Conservation (phyloP, 2,888 invertebrate species). For the Tetragonula carbonaria region DNA sequence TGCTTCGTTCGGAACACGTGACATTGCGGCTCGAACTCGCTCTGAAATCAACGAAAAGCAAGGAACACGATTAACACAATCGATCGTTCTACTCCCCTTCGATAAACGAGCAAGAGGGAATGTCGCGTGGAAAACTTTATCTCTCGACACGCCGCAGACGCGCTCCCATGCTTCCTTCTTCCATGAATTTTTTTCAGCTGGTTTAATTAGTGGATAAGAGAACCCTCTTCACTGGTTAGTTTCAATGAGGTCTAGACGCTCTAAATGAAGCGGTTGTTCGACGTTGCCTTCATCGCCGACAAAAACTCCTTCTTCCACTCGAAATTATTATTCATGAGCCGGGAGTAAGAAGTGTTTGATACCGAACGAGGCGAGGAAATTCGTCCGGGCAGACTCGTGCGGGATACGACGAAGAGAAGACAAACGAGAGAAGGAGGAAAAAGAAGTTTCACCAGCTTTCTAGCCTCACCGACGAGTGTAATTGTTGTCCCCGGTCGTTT, state of each 20-base stretch:
- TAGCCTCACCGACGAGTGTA: neutral
- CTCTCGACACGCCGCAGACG: neutral
- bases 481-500: constrained; percentile 29
- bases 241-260: constrained; percentile 47
- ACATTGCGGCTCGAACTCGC: constrained; percentile 88
- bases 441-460: neutral
- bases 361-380: neutral
- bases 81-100: constrained; percentile 13
- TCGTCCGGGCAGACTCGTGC: neutral
- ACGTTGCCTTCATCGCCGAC: constrained; percentile 12
- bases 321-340: constrained; percentile 39
- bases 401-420: neutral
- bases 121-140: neutral
- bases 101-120: neutral
- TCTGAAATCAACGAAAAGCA: constrained; percentile 85
- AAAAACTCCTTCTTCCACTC: constrained; percentile 29
- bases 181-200: constrained; percentile 36
- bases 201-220: constrained; percentile 51
- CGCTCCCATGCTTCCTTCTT: constrained; percentile 23
- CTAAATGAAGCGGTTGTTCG: constrained; percentile 61
- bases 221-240: constrained; percentile 50
- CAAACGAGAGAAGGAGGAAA: neutral
- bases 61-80: constrained; percentile 26
- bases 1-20: constrained; percentile 91
- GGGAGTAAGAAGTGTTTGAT: neutral